Evolutionary conservation across 2,113 vertebrate species (phyloP).

Genomic region (Pao palembangensis): DNA sequence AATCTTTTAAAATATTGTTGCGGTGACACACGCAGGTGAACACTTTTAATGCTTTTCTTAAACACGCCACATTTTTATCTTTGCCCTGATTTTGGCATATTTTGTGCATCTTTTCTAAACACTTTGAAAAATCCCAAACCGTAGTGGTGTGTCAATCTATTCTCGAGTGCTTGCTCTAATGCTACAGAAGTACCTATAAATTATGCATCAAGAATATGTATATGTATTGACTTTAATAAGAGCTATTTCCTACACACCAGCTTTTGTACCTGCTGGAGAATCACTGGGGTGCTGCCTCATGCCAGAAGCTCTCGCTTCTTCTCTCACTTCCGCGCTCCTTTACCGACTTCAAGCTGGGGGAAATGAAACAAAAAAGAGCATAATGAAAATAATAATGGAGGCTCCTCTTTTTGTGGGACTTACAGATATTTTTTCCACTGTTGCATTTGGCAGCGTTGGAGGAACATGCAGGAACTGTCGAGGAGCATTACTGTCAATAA

Average conservation of each 20-base stretch:
- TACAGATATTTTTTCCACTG: slow-evolving; percentile 38
- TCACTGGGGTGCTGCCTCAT: slow-evolving; percentile 70
- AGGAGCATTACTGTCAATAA: slow-evolving; percentile 53
- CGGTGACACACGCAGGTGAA: slow-evolving; percentile 42
- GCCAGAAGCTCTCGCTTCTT: slow-evolving; percentile 40
- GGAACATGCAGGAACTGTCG: slow-evolving; percentile 57
- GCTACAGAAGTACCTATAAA: slow-evolving; percentile 74
- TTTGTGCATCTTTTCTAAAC: slow-evolving; percentile 52
- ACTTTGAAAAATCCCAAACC: slow-evolving; percentile 70
- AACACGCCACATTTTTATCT: slow-evolving; percentile 24
- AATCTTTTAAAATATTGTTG: background rate
- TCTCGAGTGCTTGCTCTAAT: slow-evolving; percentile 65
- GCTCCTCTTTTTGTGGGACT: slow-evolving; percentile 59
- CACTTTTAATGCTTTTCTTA: slow-evolving; percentile 18
- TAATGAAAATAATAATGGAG: slow-evolving; percentile 70
- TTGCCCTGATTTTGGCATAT: slow-evolving; percentile 48
- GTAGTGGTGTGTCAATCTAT: slow-evolving; percentile 57
- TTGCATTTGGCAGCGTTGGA: slow-evolving; percentile 56
- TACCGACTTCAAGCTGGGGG: slow-evolving; percentile 47
- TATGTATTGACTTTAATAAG: slow-evolving; percentile 79
- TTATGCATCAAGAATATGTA: slow-evolving; percentile 79
- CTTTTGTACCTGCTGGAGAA: slow-evolving; percentile 73
- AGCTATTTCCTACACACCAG: slow-evolving; percentile 68
- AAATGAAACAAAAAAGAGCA: slow-evolving; percentile 68
- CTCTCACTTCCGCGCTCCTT: slow-evolving; percentile 34